These are phyloP conservation scores for Quadriops clusia DNA, from an alignment of 2,888 invertebrate genomes.

Conservation along the genomic window DNA sequence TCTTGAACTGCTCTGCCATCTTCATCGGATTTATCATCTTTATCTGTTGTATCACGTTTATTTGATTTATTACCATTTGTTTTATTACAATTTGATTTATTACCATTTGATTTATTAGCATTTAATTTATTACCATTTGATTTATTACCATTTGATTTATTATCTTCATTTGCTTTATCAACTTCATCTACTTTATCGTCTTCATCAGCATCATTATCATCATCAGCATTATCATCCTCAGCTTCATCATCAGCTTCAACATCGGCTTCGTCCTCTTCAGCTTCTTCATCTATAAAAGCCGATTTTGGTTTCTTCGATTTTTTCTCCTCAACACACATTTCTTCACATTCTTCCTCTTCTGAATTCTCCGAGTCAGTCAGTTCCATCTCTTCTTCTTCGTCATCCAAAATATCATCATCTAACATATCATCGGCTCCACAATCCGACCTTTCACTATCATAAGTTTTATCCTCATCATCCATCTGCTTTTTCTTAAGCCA, in stretches of 20 bases:
- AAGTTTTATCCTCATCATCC: conserved; percentile 35
- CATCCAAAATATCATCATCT: conserved; percentile 39
- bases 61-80: too few relatives aligned
- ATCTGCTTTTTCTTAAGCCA: conserved; percentile 37
- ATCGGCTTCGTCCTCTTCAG: conserved; percentile 26
- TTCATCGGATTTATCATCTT: background rate
- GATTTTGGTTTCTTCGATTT: conserved; percentile 23
- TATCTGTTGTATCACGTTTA: too few relatives aligned
- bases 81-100: too few relatives aligned
- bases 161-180: conserved; percentile 2
- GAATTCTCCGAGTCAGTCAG: conserved; percentile 41
- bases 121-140: too few relatives aligned
- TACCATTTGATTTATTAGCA: too few relatives aligned
- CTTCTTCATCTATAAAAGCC: conserved; percentile 29
- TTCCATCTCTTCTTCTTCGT: conserved; percentile 37
- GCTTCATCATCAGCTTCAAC: conserved; percentile 21
- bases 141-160: background rate
- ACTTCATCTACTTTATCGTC: conserved; percentile 8
- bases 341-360: conserved; percentile 42
- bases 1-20: background rate
- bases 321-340: conserved; percentile 34
- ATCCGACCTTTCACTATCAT: too few relatives aligned
- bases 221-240: conserved; percentile 19
- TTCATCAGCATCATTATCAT: conserved; percentile 17
- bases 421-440: conserved; percentile 24